Percentiles rank a stretch among this genome's conserved stretches.
phyloP scores from a whole-genome alignment of 1,140 invertebrate species.

The Drosophila willistoni region DNA sequence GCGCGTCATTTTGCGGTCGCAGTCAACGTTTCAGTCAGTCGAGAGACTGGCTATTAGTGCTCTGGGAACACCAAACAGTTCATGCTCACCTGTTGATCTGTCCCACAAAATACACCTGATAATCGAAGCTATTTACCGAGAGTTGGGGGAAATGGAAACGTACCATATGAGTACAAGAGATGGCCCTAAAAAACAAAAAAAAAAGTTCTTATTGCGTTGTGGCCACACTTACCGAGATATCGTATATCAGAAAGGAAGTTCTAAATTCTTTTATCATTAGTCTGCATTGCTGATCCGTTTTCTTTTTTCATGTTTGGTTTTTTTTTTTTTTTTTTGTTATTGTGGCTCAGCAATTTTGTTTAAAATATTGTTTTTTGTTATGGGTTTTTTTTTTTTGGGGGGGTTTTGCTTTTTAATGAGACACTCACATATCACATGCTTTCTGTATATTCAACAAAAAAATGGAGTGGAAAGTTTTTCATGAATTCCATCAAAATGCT shows the following conservation, averaged over 20 bases:
- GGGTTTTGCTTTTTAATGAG: constrained; percentile 20
- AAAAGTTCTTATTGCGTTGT: constrained; percentile 40
- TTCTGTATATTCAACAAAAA: background rate
- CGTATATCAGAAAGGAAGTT: constrained; percentile 42
- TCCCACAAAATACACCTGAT: constrained; percentile 23
- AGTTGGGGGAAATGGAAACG: constrained; percentile 30
- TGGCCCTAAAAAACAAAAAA: background rate
- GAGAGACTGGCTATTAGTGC: constrained; percentile 25
- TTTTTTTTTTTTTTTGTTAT: constrained; percentile 29
- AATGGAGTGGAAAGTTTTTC: constrained; percentile 46
- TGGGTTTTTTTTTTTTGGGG: constrained; percentile 24
- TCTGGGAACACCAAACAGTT: constrained; percentile 27
- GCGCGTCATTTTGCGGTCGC: background rate
- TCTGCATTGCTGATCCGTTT: constrained; percentile 35
- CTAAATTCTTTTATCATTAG: constrained; percentile 57
- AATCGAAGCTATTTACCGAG: constrained; percentile 25
- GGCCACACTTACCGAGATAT: constrained; percentile 12
- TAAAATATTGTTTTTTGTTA: constrained; percentile 21
- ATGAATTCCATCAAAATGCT: constrained; percentile 8
- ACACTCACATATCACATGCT: constrained; percentile 16
- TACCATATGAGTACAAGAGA: background rate
- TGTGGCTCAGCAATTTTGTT: constrained; percentile 39
- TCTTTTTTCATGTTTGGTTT: too few species aligned
- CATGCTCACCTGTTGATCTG: constrained; percentile 19
- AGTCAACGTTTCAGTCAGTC: constrained; percentile 15